These are phyloP conservation scores for Chionodraco myersi DNA, from an alignment of 2,113 vertebrate genomes.

Conservation along the genomic window DNA sequence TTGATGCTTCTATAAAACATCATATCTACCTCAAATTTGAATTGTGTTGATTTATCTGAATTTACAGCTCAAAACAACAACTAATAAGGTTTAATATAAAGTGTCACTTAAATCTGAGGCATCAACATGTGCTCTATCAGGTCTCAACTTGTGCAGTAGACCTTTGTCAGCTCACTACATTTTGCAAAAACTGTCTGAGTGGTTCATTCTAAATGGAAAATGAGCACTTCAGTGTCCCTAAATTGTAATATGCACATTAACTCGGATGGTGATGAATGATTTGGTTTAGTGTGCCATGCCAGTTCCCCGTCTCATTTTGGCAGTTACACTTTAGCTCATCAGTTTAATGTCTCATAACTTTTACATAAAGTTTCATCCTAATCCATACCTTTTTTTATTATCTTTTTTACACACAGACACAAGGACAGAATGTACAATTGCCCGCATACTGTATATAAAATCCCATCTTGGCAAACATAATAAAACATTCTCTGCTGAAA, in stretches of 20 bases:
- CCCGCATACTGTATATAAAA: no score
- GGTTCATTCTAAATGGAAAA: not conserved
- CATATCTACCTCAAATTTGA: slow-evolving; percentile 31
- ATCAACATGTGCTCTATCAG: not conserved
- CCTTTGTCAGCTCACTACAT: not conserved
- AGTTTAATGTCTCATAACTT: not conserved
- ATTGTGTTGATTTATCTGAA: slow-evolving; percentile 23
- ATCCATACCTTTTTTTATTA: not conserved
- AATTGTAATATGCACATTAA: not conserved
- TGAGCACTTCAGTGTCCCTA: not conserved
- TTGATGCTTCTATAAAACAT: slow-evolving; percentile 41
- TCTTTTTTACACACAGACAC: not conserved
- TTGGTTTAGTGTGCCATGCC: not conserved
- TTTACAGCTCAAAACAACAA: slow-evolving; percentile 1
- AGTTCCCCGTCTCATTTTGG: not conserved
- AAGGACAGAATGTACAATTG: not conserved
- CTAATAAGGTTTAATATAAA: not conserved
- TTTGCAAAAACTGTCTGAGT: not conserved
- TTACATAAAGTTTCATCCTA: not conserved
- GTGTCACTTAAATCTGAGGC: not conserved
- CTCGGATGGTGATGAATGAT: not conserved
- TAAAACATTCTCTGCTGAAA: no score
- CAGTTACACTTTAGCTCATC: not conserved
- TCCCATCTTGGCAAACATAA: no score
- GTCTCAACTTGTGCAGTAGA: not conserved